Base-by-base conservation (phyloP, 2,113 vertebrate species). In the Gymnogyps californianus region DNA sequence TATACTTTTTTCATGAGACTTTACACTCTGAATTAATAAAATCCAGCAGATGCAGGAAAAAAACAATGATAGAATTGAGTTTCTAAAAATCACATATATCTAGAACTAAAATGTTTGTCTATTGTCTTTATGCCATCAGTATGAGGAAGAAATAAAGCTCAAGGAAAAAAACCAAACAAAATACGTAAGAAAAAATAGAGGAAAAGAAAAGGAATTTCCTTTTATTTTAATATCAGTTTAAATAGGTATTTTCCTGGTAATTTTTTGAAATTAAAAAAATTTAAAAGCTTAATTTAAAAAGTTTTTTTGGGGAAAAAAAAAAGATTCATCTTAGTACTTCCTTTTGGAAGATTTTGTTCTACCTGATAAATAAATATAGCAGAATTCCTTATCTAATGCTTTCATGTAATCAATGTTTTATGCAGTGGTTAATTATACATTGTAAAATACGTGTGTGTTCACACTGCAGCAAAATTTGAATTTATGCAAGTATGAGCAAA, bases 361-460 rank as follows among this genome's bases (percentile, higher is more conserved):
- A 25, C 4, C 10, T 55, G 16, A 67, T 64, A 21, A 82, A 81
- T 38, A 91, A 82, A 76, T 29, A 21, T 20, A 78, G 10, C 8
- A 54, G 65, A 84, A 65, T 87, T 94, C 40, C 4, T 49, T 57
- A n/a, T 44, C 22, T 74, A 84, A 44, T 38, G 11, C 13, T 89
- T 74, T 81, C 38, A 26, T 21, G 8, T 13, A 83, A 85, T 93
- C 20, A 85, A 74, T 91, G 26, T 90, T 97, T 93, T 72, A 96
- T 95, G 18, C 11, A 55, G 62, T 89, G 8, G 11, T 84, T 89
- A 87, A 89, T 87, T 92, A 89, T 65, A 79, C 46, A 72, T 82
- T 51, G 11, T n/a, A 79, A 93, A 95, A 89, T 65, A 38, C 34
- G 6, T 51, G 7, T 28, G 31, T 28, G 4, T 57, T 97, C 87